Conservation (phyloP, 2,888 invertebrate genomes). For the Atherix ibis region DNA sequence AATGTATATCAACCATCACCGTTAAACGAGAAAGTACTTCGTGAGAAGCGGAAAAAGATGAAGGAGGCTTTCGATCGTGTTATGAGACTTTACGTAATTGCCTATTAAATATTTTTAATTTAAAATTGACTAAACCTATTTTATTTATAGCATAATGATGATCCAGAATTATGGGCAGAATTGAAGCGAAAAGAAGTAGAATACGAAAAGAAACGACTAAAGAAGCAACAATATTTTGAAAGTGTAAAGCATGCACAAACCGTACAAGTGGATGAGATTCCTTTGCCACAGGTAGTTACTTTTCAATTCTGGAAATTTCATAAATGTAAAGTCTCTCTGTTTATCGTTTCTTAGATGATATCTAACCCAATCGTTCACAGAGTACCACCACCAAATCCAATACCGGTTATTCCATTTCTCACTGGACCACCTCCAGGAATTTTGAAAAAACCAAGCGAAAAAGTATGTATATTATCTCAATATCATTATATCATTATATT, state of each 20-base stretch:
- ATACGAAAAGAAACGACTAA: conserved; percentile 76
- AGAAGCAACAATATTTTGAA: conserved; percentile 83
- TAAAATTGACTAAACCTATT: not conserved
- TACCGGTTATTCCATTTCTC: conserved; percentile 32
- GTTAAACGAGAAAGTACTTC: conserved; percentile 88
- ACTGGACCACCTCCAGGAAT: conserved; percentile 50
- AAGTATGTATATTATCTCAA: no score
- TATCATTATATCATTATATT: no score
- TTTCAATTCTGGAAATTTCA: no score
- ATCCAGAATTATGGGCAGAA: conserved; percentile 85
- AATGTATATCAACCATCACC: conserved; percentile 90
- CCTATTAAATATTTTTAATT: conserved; percentile 18
- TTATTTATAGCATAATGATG: conserved; percentile 70
- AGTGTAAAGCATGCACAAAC: conserved; percentile 91
- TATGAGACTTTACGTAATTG: conserved; percentile 88
- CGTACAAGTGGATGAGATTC: conserved; percentile 91
- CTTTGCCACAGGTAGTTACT: conserved; percentile 43
- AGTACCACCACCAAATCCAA: conserved; percentile 23
- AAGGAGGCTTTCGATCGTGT: conserved; percentile 91
- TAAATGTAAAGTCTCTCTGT: no score
- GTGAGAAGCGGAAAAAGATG: conserved; percentile 90
- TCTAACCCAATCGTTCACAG: no score
- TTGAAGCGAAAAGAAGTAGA: conserved; percentile 81
- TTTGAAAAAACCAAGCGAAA: conserved; percentile 54
- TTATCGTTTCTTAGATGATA: no score